Percentiles rank a stretch among this genome's conserved stretches.
phyloP scores from a whole-genome alignment of 2,797 vertebrate species.

The Megalops cyprinoides region DNA sequence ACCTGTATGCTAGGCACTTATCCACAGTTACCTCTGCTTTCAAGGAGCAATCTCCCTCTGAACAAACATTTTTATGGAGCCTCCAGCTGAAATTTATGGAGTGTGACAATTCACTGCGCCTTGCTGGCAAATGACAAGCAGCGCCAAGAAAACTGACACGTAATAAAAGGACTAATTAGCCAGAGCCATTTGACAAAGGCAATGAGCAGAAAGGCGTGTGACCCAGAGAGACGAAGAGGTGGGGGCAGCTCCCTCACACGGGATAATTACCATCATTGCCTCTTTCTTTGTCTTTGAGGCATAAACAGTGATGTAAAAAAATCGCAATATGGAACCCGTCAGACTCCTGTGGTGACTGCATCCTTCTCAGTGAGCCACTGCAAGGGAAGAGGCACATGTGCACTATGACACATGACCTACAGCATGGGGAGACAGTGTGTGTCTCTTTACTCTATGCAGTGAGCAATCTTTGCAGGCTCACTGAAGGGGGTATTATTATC shows the following conservation, averaged over 20 bases:
- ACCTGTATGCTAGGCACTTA: too few species aligned
- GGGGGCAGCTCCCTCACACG: background rate
- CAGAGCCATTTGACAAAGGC: background rate
- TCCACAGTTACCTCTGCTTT: background rate
- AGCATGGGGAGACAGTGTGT: too few species aligned
- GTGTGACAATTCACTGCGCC: background rate
- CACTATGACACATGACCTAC: background rate
- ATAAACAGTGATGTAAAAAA: background rate
- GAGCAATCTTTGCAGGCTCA: background rate
- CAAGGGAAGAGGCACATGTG: background rate
- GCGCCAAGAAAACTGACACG: background rate
- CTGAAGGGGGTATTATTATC: too few species aligned
- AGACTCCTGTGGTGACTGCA: background rate
- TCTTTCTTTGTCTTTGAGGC: background rate
- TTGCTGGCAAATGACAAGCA: background rate
- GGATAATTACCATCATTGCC: background rate
- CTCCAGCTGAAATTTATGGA: background rate
- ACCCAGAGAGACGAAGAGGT: background rate
- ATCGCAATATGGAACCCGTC: background rate
- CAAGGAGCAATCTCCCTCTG: background rate
- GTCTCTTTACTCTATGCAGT: too few species aligned
- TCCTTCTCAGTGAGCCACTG: background rate
- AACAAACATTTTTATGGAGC: background rate
- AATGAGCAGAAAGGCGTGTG: background rate
- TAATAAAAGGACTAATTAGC: slow-evolving; percentile 6